Evolutionary conservation across 2,888 invertebrate species (phyloP), one percentile per base, ranked within the genome.

Genomic region (Criorhina ranunculi): DNA sequence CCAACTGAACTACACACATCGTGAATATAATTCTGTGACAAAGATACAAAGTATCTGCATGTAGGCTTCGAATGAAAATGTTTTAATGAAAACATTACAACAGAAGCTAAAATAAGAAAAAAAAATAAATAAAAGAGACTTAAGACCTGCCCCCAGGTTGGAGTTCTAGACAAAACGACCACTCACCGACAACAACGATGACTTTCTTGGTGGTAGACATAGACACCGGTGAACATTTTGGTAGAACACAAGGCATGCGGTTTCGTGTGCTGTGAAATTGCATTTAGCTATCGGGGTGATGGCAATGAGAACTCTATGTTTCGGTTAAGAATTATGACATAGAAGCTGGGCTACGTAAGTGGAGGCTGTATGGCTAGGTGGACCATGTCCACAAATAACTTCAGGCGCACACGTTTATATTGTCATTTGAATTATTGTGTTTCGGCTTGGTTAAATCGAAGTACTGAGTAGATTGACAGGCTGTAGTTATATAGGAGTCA

Each of bases 391-490:
- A 17, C 59, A 53, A 5, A 51, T n/a, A 19, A 69, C 78, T 83
- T 33, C 55, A 31, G 78, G 78, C 78, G 35, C 5, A 66, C 83
- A 79, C 83, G 83, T 78, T 78, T 78, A 78, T 57, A 67, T 75
- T 83, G 83, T 83, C 83, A 78, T 83, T 73, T 75, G 73, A 78
- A 60, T 83, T 77, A 67, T 67, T 69, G 70, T 57, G 73, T 55
- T 67, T 53, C 3, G 67, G 72, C 44, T 62, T 46, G 11, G 29
- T 60, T 44, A 35, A 46, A 55, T 35, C 6, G 12, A 35, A 33
- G n/a, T 55, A 55, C 44, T 35, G 44, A 72, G 29, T 31, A 24
- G 64, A 44, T 66, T 77, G 82, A 66, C 76, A 82, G 60, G 53
- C 64, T 66, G 40, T 66, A 60, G 51, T 77, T 77, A 77, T 59